These are phyloP conservation scores for Gasteruption jaculator DNA, from an alignment of 2,888 invertebrate species.

Conservation along the genomic window DNA sequence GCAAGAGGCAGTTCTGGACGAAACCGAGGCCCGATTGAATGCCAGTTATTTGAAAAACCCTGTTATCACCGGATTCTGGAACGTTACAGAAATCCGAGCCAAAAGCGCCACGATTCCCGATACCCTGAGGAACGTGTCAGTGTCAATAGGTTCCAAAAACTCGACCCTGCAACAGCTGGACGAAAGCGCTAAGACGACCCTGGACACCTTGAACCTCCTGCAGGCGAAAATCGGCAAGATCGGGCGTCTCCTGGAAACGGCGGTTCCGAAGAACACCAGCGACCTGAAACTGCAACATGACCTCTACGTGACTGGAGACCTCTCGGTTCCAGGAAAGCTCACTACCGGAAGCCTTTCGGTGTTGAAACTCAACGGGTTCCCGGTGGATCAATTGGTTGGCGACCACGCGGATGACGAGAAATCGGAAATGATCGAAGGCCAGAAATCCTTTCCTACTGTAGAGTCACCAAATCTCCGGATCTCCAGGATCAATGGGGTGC, in stretches of 20 bases:
- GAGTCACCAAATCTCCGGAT: constrained; percentile 33
- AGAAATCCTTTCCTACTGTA: constrained; percentile 30
- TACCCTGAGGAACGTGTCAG: constrained; percentile 16
- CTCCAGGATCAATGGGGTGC: constrained; percentile 38
- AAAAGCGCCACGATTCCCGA: constrained; percentile 19
- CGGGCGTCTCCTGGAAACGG: too few relatives aligned
- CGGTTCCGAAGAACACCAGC: too few relatives aligned
- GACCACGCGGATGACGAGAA: constrained; percentile 33
- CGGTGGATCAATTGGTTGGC: constrained; percentile 31
- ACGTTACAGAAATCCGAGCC: constrained; percentile 23
- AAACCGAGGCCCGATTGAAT: constrained; percentile 24
- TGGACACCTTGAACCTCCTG: too few relatives aligned
- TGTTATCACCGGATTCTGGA: constrained; percentile 27
- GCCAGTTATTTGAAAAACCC: constrained; percentile 29
- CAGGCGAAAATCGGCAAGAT: too few relatives aligned
- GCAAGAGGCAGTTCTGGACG: constrained; percentile 32
- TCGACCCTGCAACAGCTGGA: too few relatives aligned
- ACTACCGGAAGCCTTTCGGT: constrained; percentile 32
- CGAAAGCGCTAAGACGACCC: too few relatives aligned
- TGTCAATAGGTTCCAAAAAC: constrained; percentile 23
- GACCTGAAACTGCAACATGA: too few relatives aligned
- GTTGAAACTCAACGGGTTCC: constrained; percentile 38
- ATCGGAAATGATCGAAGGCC: constrained; percentile 21
- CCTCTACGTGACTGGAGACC: constrained; percentile 38
- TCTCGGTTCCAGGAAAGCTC: constrained; percentile 39